These are phyloP conservation scores for Panthera uncia DNA, from an alignment of 2,113 vertebrate species.

Conservation along the genomic window DNA sequence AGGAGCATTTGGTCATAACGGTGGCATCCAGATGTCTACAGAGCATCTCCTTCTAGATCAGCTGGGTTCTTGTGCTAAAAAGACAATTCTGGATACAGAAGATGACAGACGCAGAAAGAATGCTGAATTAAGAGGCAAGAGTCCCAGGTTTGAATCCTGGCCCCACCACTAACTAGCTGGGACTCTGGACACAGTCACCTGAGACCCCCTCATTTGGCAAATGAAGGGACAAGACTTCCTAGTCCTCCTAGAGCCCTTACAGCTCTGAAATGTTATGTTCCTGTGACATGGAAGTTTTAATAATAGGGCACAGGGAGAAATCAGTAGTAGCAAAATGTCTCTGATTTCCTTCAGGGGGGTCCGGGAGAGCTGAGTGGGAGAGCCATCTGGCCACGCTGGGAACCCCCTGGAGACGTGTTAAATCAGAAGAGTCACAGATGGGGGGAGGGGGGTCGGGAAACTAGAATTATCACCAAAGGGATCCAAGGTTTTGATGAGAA, in stretches of 20 bases:
- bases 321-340: not conserved
- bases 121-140: not conserved
- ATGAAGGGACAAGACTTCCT: not conserved
- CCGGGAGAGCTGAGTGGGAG: not conserved
- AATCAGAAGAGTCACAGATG: not conserved
- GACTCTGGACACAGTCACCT: not conserved
- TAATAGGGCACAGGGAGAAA: too few relatives aligned
- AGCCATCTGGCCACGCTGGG: not conserved
- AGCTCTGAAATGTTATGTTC: not conserved
- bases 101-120: not conserved
- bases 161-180: too few relatives aligned
- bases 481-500: not conserved
- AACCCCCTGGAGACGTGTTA: not conserved
- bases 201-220: not conserved
- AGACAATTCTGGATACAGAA: not conserved
- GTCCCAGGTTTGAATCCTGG: not conserved
- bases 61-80: not conserved
- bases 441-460: too few relatives aligned
- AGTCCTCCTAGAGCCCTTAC: not conserved
- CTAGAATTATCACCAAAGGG: not conserved
- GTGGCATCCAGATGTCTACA: not conserved
- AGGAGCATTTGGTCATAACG: not conserved
- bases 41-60: not conserved
- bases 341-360: not conserved
- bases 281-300: not conserved